Base-by-base conservation (phyloP, 2,113 vertebrate species). In the Procavia capensis region DNA sequence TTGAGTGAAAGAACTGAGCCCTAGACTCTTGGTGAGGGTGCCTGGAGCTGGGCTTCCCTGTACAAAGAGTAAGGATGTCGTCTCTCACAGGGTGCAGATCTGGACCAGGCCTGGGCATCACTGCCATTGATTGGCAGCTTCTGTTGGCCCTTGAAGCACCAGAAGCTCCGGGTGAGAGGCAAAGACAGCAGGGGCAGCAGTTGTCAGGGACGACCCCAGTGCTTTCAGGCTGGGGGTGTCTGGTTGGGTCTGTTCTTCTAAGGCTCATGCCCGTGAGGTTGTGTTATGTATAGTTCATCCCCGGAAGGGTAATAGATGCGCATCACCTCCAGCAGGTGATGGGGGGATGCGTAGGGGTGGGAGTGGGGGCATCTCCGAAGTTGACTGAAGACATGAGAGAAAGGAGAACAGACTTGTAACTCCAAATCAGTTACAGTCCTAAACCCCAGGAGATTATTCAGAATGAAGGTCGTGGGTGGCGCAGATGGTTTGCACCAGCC, bases 311-410 rank as follows among this genome's bases (percentile, higher is more conserved):
- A 11, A 45, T 24, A 59, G n/a, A 17, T 29, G 25, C 22, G 27
- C 6, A 4, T 47, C 5, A 34, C 61, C 94, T 88, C n/a, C 29
- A n/a, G 11, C 16, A 45, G 50, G 63, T 19, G 45, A 29, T 9
- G 5, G 5, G 13, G 7, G 41, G 6, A 9, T 22, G 31, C 9
- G 1, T 24, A 1, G 5, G 54, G 24, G 39, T 8, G 19, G 22
- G 41, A 20, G 45, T 54, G 24, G 24, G 24, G 34, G 6, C 9
- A 3, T 72, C 22, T 91, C 94, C 75, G 86, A 27, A 81, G 76
- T 34, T 54, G 63, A 91, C n/a, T 54, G 90, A 85, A 79, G 82
- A 76, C 61, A 0, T 20, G 41, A 47, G 66, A 83, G 27, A 83
- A 14, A 61, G 39, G 14, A 47, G 41, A 80, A 41, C n/a, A 22